Conservation (phyloP, 92 coral and sea anemone species). For the Paramuricea clavata region DNA sequence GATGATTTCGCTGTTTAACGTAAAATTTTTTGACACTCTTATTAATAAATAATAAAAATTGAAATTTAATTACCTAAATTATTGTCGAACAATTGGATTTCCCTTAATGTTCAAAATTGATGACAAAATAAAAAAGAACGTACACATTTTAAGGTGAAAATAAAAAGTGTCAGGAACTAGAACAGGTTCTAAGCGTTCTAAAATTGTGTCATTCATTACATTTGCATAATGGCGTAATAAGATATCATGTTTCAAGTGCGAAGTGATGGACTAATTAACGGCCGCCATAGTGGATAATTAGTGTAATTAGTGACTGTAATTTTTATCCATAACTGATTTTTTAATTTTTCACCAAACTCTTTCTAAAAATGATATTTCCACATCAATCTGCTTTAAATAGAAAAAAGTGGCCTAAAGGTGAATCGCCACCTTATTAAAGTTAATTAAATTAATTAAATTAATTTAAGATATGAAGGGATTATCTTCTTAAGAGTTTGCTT, state of each 20-base stretch:
- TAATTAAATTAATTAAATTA: too few relatives aligned
- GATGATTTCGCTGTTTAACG: not conserved
- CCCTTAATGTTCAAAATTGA: not conserved
- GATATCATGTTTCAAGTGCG: not conserved
- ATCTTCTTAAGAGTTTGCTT: too few relatives aligned
- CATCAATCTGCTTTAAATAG: not conserved
- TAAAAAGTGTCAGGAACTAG: not conserved
- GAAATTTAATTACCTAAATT: not conserved
- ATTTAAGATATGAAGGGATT: too few relatives aligned
- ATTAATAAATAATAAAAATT: not conserved
- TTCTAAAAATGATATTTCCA: not conserved
- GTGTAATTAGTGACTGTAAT: not conserved
- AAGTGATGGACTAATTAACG: not conserved
- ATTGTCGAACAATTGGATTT: not conserved
- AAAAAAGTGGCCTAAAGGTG: not conserved
- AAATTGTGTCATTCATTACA: not conserved
- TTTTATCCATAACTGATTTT: not conserved
- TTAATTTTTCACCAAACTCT: not conserved
- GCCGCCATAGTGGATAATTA: slow-evolving; percentile 26
- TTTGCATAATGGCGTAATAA: not conserved
- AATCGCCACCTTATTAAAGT: too few relatives aligned
- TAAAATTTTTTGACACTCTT: not conserved
- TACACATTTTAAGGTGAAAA: not conserved
- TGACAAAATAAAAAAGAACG: not conserved
- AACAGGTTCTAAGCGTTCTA: slow-evolving; percentile 5